A percentile compares a stretch with the other conserved stretches of the same genome.
Conservation (phyloP, 2,797 vertebrate genomes). For the Apodemus agrarius region DNA sequence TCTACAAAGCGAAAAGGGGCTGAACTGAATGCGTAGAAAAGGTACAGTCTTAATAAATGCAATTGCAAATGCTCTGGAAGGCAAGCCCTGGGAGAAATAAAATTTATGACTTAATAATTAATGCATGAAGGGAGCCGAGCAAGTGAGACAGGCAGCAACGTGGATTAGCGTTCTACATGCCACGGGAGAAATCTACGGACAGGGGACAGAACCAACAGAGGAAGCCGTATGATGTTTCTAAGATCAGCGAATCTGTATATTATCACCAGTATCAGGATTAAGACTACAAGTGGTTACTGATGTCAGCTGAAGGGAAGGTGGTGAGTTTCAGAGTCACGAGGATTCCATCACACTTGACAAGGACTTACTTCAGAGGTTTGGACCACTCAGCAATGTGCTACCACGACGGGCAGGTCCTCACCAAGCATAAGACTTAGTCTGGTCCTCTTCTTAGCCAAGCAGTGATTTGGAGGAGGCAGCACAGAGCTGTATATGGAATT, state of each 20-base stretch:
- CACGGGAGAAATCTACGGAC: background rate
- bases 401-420: background rate
- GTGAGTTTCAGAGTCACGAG: background rate
- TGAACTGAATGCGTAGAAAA: constrained; percentile 41
- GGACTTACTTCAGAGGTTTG: background rate
- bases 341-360: background rate
- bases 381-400: background rate
- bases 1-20: constrained; percentile 32
- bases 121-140: background rate
- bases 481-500: background rate
- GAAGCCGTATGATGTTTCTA: background rate
- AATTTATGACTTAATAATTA: constrained; percentile 39
- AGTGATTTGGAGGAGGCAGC: background rate
- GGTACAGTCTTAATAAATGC: background rate
- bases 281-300: background rate
- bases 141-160: background rate
- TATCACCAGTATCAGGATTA: background rate
- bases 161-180: background rate
- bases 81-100: constrained; percentile 7
- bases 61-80: constrained; percentile 39
- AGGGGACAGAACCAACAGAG: background rate
- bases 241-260: background rate
- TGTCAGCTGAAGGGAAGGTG: background rate
- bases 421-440: background rate
- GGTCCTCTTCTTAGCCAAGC: background rate